These are phyloP conservation scores for Eptatretus atami DNA, from an alignment of 2,797 vertebrate genomes.

Conservation along the genomic window DNA sequence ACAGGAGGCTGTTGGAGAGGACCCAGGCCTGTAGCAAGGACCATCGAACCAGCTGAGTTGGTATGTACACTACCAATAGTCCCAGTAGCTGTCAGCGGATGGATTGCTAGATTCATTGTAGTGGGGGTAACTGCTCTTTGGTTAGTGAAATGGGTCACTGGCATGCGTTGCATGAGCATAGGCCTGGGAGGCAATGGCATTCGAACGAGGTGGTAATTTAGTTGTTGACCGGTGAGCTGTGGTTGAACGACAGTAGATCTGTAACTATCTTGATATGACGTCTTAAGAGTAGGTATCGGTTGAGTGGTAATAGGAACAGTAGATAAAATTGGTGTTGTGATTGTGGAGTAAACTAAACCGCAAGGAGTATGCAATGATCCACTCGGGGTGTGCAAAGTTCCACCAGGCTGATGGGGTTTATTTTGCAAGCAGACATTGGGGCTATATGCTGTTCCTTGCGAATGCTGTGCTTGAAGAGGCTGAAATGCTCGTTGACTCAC, in stretches of 20 bases:
- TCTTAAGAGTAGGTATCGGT: constrained; percentile 42
- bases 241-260: constrained; percentile 12
- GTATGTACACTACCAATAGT: no score
- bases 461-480: not conserved
- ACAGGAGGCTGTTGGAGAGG: no score
- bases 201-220: no score
- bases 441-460: not conserved
- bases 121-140: no score
- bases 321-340: constrained; percentile 86
- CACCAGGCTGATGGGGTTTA: not conserved
- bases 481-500: not conserved
- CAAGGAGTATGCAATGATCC: constrained; percentile 51
- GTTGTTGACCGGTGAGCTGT: not conserved
- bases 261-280: constrained; percentile 48
- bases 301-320: constrained; percentile 97
- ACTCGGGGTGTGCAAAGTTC: constrained; percentile 27
- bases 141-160: no score
- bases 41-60: no score
- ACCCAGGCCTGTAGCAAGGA: no score
- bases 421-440: not conserved
- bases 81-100: no score
- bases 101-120: no score
- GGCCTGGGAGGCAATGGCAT: no score
- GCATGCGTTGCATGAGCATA: no score
- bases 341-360: constrained; percentile 97